Conservation (phyloP, 2,797 vertebrate species). For the Nannoperca obscura region DNA sequence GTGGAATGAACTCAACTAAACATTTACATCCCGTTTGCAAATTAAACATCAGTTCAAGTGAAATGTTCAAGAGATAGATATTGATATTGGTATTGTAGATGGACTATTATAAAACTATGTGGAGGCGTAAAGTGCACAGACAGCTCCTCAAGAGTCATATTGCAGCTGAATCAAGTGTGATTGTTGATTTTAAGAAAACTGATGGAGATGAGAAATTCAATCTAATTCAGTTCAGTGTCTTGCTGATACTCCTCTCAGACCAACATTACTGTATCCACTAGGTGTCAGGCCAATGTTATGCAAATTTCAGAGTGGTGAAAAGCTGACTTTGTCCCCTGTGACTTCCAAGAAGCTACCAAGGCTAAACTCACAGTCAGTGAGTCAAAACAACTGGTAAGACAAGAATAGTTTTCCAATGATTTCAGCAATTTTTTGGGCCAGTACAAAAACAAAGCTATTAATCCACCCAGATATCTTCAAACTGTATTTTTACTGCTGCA, state of each 20-base stretch:
- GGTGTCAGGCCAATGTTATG: conserved; percentile 82
- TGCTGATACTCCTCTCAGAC: conserved; percentile 1
- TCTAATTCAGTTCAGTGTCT: background rate
- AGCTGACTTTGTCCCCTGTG: conserved; percentile 29
- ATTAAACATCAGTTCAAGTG: conserved; percentile 7
- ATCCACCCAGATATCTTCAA: conserved; percentile 9
- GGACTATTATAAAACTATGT: background rate
- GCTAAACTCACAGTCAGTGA: conserved; percentile 35
- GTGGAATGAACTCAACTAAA: background rate
- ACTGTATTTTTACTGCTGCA: background rate
- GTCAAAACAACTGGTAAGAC: conserved; percentile 33
- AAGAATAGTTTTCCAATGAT: conserved; percentile 11
- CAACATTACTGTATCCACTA: conserved; percentile 77
- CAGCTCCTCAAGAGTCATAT: background rate
- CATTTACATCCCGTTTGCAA: background rate
- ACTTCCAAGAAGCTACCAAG: conserved; percentile 44
- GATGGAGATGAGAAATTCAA: conserved; percentile 8
- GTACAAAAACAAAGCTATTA: conserved; percentile 14
- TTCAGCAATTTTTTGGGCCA: conserved; percentile 15
- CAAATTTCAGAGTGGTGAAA: conserved; percentile 52
- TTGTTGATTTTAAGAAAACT: conserved; percentile 15
- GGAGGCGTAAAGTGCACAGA: background rate
- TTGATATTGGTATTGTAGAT: background rate
- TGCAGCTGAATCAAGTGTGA: background rate
- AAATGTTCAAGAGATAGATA: background rate